A percentile compares a stretch with the other conserved stretches of the same genome.
phyloP scores from a whole-genome alignment of 2,888 invertebrate species.

The Abscondita cerata region DNA sequence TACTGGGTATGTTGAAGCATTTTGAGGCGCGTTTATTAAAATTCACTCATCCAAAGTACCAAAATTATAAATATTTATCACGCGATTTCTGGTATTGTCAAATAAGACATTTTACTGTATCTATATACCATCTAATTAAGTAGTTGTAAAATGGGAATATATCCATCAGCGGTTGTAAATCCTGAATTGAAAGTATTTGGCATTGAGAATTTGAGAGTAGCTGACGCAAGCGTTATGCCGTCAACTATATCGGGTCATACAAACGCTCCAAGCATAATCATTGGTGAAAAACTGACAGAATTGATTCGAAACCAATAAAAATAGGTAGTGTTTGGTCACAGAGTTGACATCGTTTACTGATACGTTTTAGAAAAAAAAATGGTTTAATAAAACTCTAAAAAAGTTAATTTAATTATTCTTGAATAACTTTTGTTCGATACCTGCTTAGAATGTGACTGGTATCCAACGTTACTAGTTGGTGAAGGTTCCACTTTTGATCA shows the following conservation, averaged over 20 bases:
- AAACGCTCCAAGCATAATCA: conserved; percentile 63
- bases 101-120: conserved; percentile 61
- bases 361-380: too few relatives aligned
- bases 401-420: too few relatives aligned
- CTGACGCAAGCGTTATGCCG: conserved; percentile 59
- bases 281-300: conserved; percentile 65
- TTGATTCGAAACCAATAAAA: too few relatives aligned
- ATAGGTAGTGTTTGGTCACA: too few relatives aligned
- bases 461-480: too few relatives aligned
- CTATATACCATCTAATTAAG: conserved; percentile 71
- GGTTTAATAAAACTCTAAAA: too few relatives aligned
- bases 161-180: conserved; percentile 61
- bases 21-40: conserved; percentile 66
- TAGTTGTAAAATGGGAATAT: conserved; percentile 62
- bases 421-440: too few relatives aligned
- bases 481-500: too few relatives aligned
- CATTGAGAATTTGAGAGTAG: too few relatives aligned
- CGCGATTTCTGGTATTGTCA: conserved; percentile 73
- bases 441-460: too few relatives aligned
- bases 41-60: conserved; percentile 64
- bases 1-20: conserved; percentile 61
- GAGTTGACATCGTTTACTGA: too few relatives aligned
- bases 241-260: conserved; percentile 62
- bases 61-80: conserved; percentile 61
- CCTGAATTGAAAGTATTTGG: conserved; percentile 62